phyloP scores from a whole-genome alignment of 2,113 vertebrate species.

The Sceloporus undulatus region DNA sequence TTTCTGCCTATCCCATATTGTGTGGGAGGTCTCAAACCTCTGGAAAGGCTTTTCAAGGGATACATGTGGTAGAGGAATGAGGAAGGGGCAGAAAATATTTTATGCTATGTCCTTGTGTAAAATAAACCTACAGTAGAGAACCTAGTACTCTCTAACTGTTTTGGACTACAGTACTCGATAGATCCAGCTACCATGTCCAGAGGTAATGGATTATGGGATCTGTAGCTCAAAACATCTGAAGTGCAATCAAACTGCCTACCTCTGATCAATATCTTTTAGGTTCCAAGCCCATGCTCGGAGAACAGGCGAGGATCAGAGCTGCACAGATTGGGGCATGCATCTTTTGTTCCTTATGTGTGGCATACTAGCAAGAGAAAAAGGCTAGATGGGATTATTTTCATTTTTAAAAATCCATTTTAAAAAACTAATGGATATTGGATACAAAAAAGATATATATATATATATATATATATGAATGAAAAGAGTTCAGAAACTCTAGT shows the following conservation, averaged over 20 bases:
- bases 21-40: neutral
- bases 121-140: neutral
- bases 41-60: neutral
- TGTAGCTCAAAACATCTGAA: neutral
- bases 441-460: constrained; percentile 33
- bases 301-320: neutral
- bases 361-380: neutral
- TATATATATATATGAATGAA: neutral
- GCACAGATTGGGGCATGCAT: neutral
- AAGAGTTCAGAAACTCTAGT: constrained; percentile 51
- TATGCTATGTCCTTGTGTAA: neutral
- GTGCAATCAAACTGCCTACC: neutral
- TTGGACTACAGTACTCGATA: neutral
- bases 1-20: neutral
- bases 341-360: neutral
- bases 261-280: neutral
- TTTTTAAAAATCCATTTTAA: constrained; percentile 4
- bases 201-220: neutral
- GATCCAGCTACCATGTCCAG: neutral
- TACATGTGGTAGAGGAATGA: neutral
- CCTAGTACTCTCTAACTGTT: neutral
- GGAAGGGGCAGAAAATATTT: neutral
- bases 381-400: constrained; percentile 6
- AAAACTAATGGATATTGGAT: constrained; percentile 33
- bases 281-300: neutral